phyloP scores from a whole-genome alignment of 2,888 invertebrate species.

The Tineola bisselliella region DNA sequence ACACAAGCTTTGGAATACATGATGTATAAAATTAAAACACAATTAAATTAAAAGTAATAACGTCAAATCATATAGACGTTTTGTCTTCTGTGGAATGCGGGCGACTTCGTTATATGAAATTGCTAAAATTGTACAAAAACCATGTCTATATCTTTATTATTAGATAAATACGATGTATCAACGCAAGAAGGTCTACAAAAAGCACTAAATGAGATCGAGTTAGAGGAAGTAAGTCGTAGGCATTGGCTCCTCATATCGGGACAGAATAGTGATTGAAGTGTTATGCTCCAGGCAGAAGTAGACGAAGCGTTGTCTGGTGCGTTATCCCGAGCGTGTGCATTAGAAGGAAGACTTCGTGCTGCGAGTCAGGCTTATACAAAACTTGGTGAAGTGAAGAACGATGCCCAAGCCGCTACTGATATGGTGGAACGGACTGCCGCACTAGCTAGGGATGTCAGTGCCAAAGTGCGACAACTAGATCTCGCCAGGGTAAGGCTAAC shows the following conservation, averaged over 20 bases:
- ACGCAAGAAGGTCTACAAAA: constrained; percentile 67
- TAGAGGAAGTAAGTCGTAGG: constrained; percentile 61
- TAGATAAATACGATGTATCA: constrained; percentile 60
- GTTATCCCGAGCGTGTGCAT: constrained; percentile 76
- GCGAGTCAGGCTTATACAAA: constrained; percentile 85
- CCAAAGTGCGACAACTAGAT: constrained; percentile 94
- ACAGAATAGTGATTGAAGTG: background rate
- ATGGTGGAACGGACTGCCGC: constrained; percentile 89
- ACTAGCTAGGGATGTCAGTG: constrained; percentile 92
- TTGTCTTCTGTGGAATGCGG: background rate
- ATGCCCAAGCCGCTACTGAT: constrained; percentile 81
- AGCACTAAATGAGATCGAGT: constrained; percentile 65
- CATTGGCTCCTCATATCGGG: background rate
- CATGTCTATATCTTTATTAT: constrained; percentile 44
- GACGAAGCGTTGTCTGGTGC: constrained; percentile 76
- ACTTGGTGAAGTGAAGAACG: constrained; percentile 78
- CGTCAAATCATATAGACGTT: too few relatives aligned
- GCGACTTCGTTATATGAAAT: background rate
- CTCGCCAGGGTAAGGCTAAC: constrained; percentile 89
- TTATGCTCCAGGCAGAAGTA: constrained; percentile 69
- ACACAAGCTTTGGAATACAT: too few relatives aligned
- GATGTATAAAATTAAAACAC: too few relatives aligned
- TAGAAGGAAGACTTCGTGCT: constrained; percentile 82
- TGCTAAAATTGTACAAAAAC: constrained; percentile 3
- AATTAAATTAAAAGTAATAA: too few relatives aligned